These are phyloP conservation scores for Eupleurogrammus muticus DNA, from an alignment of 2,797 vertebrate genomes.

Conservation along the genomic window DNA sequence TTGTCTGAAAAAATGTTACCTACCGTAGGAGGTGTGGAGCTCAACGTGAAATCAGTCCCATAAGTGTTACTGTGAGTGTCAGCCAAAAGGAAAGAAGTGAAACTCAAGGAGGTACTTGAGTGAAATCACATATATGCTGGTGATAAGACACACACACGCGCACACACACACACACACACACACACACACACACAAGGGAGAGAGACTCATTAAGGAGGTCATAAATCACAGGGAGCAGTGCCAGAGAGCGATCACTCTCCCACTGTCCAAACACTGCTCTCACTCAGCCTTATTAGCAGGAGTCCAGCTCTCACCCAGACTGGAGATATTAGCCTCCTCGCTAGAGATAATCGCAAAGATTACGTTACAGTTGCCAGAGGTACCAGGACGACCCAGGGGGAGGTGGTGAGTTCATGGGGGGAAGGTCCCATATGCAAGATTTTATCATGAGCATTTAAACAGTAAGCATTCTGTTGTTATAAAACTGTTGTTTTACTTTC, in stretches of 20 bases:
- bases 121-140: constrained; percentile 59
- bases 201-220: constrained; percentile 77
- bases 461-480: neutral
- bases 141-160: constrained; percentile 49
- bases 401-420: constrained; percentile 33
- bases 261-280: constrained; percentile 77
- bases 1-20: constrained; percentile 51
- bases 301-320: constrained; percentile 64
- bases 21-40: constrained; percentile 37
- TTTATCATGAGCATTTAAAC: neutral
- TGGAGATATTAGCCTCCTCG: constrained; percentile 49
- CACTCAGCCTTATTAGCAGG: constrained; percentile 72
- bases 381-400: constrained; percentile 32
- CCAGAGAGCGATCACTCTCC: constrained; percentile 75
- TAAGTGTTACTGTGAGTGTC: constrained; percentile 63
- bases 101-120: constrained; percentile 71
- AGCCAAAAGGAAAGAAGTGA: constrained; percentile 65
- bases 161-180: constrained; percentile 32
- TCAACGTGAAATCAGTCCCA: constrained; percentile 36
- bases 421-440: neutral
- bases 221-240: constrained; percentile 76
- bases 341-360: constrained; percentile 67
- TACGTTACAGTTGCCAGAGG: constrained; percentile 50
- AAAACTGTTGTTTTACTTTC: neutral
- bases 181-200: constrained; percentile 39